Evolutionary conservation across 2,888 invertebrate genomes (phyloP), one percentile per base, ranked within the genome.

Genomic region (Eupithecia dodoneata): DNA sequence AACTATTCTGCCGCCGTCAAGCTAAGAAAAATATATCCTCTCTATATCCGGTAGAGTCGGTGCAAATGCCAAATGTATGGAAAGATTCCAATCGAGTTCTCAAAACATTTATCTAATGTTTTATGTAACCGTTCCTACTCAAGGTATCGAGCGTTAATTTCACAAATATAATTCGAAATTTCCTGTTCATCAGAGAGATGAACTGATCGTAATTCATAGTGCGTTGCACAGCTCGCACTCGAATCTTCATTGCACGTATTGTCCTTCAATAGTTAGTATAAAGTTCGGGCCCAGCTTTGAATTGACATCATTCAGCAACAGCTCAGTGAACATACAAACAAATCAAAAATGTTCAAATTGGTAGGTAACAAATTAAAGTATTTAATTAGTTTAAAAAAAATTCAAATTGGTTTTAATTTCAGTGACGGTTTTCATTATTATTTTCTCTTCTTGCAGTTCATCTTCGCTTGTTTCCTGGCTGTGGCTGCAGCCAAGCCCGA

Each of bases 271-370:
- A 77, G 73, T 79, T 72, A 76, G 49, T 78, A 86, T 87, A 79
- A 87, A 87, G 80, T 80, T 88, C 75, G 73, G 87, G 80, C 87
- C 87, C 65, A 45, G 84, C 70, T 87, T 84, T 71, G n/a, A 66
- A 45, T 76, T 66, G 69, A 44, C 59, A 79, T 81, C 80, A 78
- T 76, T 79, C 79, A 75, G 75, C 74, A 83, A 85, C 83, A 82
- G 84, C 86, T 87, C 87, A 90, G 87, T 90, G 85, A 81, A 82
- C 85, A 84, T 85, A 85, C 83, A 81, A 85, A 84, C 82, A 73
- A 87, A 79, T 86, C 63, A 63, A 92, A 92, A 85, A 95, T 95
- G 95, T 94, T 91, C 88, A 95, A 95, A 88, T 91, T 94, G 93
- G 95, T 95, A 78, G 45, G 78, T 74, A 30, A 5, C 13, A 15